A percentile compares a stretch with the other conserved stretches of the same genome.
These are phyloP conservation scores for Drosophila phalerata DNA, from an alignment of 2,888 invertebrate genomes.

Conservation along the genomic window DNA sequence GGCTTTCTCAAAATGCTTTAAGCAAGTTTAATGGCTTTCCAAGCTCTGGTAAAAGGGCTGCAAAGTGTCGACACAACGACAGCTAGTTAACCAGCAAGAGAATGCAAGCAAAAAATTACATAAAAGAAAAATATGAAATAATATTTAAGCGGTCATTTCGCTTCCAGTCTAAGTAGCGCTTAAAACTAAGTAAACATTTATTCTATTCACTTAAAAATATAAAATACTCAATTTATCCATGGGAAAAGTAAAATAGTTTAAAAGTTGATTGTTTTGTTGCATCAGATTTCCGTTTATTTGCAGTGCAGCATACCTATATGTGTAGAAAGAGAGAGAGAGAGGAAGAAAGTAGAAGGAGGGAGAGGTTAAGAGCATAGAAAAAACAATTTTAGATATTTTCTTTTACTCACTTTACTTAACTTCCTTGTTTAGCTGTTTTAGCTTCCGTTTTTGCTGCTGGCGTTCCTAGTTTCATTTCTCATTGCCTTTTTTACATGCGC, in stretches of 20 bases:
- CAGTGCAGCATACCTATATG: neutral
- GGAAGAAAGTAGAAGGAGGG: neutral
- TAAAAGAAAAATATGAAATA: no score
- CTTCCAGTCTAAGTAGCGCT: neutral
- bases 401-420: conserved; percentile 54
- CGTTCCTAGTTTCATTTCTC: conserved; percentile 45
- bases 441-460: conserved; percentile 59
- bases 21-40: conserved; percentile 72
- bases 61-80: conserved; percentile 11
- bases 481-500: conserved; percentile 51
- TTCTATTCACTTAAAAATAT: no score
- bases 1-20: conserved; percentile 65
- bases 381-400: conserved; percentile 49
- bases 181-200: neutral
- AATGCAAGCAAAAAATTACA: neutral
- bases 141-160: no score
- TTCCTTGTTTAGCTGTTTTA: conserved; percentile 74
- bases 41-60: conserved; percentile 61
- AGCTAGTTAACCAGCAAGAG: neutral
- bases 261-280: conserved; percentile 46
- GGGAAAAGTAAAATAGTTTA: conserved; percentile 28
- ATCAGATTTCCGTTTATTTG: conserved; percentile 10
- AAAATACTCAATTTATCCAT: neutral
- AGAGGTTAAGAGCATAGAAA: conserved; percentile 9
- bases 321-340: neutral